Base-by-base conservation (phyloP, 2,797 vertebrate genomes). In the Oceanodroma leucorhoa region DNA sequence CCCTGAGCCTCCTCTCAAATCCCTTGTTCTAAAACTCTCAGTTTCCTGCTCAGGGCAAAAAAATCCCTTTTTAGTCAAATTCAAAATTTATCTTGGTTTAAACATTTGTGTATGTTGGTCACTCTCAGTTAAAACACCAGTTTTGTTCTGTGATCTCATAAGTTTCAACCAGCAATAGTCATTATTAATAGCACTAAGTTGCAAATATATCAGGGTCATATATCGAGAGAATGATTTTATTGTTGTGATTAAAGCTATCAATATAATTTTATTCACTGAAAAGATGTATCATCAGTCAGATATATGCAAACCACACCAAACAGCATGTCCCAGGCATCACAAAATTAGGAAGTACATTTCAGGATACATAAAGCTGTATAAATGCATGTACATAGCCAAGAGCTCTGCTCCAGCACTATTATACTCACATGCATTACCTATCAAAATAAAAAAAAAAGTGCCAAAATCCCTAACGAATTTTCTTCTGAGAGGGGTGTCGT, bases 1-100 rank as follows among this genome's bases (percentile, higher is more conserved):
- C 19, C 29, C 29, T 30, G 23, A 87, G n/a, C 13, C 8, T 66
- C 40, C 40, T 16, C 36, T 51, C 11, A 88, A 53, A 50, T n/a
- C 29, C 1, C 0, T 36, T 89, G 17, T 29, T 89, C 40, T 57
- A 82, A 91, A 92, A 43, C 9, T 36, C 40, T 34, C 11, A 2
- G 5, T 15, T 65, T 69, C 58, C 32, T 69, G n/a, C 51, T 62
- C 17, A 6, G n/a, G 1, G 24, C 0, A 1, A 5, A 36, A 11
- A 48, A 6, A 23, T 7, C 11, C 5, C 5, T n/a, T 77, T 80
- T 53, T 38, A 84, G 26, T 34, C 15, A 72, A 82, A 78, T 24
- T 72, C 30, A 55, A 62, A 51, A 46, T 46, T 53, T 50, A 45
- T 30, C 14, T 65, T 61, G 2, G 7, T 87, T 88, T 86, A 76